Base-by-base conservation (phyloP, 92 coral and sea anemone species). In the Actinostola sp. region DNA sequence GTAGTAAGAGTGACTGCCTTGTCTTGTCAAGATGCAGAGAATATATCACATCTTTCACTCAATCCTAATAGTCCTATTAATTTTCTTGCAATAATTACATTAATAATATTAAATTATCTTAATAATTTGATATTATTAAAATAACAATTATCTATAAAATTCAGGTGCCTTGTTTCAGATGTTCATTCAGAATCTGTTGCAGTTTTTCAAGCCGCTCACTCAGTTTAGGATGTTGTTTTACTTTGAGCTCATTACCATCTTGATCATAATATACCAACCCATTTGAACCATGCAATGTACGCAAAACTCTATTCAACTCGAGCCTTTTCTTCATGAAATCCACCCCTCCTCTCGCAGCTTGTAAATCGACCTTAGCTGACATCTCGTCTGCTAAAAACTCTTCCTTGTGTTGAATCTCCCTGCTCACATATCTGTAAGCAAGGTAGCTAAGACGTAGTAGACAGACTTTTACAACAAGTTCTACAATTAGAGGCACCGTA, bases 241-340 rank as follows among this genome's bases (percentile, higher is more conserved):
- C 66, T 34, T 87, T 88, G 16, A 83, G 36, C 21, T 91, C 97
- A 61, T 91, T 84, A 17, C 97, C 97, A 70, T 91, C 78, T 51
- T 79, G 75, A 24, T 92, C 82, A 79, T 83, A 91, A 63, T 67
- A 84, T 27, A 60, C 55, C 62, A 66, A 46, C 0, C 97, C 97
- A 38, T 65, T 42, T 20, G 61, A 73, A 0, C 97, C 97, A 63
- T 83, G 92, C 54, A 91, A 60, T 23, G 82, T 82, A 11, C 92
- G 76, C 29, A 88, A 39, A 39, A 89, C 75, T 27, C 63, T 66
- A 66, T 91, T 91, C 63, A 91, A 65, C 61, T 82, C 85, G 56
- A 83, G 33, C 46, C 92, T 81, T 82, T 91, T 91, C 41, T 80
- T 64, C 71, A 91, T 50, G 27, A 70, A 65, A 41, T 83, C 84